Evolutionary conservation across 2,113 vertebrate species (phyloP).

Genomic region (Sula dactylatra): DNA sequence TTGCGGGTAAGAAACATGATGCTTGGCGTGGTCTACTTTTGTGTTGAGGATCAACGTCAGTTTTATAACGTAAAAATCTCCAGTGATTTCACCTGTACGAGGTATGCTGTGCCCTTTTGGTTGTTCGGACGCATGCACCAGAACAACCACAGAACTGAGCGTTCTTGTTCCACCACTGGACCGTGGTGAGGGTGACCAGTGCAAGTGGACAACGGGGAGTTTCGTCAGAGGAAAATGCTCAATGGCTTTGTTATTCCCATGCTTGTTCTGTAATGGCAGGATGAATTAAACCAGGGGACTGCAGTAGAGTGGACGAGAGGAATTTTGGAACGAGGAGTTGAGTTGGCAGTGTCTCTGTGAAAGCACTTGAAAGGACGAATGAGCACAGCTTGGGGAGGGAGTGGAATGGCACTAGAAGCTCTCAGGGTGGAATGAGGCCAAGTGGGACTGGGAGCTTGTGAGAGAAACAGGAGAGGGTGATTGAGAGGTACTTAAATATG

Average conservation of each 20-base stretch:
- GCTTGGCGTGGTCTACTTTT: neutral
- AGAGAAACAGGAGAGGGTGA: neutral
- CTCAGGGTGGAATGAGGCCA: neutral
- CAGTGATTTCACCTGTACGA: neutral
- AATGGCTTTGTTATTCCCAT: neutral
- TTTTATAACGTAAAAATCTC: neutral
- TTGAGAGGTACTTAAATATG: neutral
- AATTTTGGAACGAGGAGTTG: neutral
- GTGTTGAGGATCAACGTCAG: neutral
- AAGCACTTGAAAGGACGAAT: neutral
- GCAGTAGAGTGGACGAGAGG: neutral
- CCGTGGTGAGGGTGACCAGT: neutral
- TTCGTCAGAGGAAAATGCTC: neutral
- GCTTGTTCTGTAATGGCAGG: accelerated
- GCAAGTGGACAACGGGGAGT: accelerated
- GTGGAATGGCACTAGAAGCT: neutral
- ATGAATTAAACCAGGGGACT: neutral
- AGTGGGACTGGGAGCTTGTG: neutral
- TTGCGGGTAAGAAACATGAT: neutral
- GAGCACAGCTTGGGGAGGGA: neutral
- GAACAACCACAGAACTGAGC: accelerated
- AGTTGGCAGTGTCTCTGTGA: neutral
- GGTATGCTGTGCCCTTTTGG: neutral
- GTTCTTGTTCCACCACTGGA: neutral
- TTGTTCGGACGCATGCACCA: accelerated